Conservation (phyloP, 2,113 vertebrate species). For the Sterrhoptilus dennistouni region DNA sequence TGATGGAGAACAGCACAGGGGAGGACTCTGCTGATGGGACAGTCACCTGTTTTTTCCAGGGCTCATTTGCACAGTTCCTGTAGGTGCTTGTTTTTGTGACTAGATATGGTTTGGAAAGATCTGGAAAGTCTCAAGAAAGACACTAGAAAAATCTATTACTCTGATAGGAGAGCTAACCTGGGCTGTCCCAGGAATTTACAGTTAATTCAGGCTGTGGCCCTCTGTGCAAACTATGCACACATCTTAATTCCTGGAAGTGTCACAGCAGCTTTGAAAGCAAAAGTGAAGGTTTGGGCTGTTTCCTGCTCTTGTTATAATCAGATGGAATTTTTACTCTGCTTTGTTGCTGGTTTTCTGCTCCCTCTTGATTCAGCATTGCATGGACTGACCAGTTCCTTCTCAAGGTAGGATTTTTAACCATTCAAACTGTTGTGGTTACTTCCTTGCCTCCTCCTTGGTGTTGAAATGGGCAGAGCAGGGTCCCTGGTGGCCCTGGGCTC, state of each 20-base stretch:
- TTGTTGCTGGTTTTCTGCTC: not conserved
- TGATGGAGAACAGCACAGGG: not conserved
- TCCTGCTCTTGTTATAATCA: not conserved
- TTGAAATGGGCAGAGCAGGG: not conserved
- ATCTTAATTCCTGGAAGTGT: not conserved
- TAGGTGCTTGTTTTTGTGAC: not conserved
- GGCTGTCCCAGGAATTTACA: not conserved
- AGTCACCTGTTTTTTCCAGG: not conserved
- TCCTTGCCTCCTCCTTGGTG: not conserved
- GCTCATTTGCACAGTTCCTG: not conserved
- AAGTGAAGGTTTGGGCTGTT: not conserved
- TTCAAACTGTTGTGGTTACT: not conserved
- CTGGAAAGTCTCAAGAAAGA: not conserved
- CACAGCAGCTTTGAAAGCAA: not conserved
- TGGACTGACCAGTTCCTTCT: not conserved
- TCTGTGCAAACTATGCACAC: rapidly evolving
- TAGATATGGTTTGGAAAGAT: not conserved
- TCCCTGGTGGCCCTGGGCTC: not conserved
- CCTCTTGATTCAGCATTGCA: not conserved
- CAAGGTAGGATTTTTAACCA: not conserved
- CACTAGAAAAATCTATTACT: not conserved
- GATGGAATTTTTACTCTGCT: not conserved
- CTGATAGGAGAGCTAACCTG: not conserved
- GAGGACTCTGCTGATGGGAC: not conserved
- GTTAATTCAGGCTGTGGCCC: not conserved